phyloP scores from a whole-genome alignment of 2,797 vertebrate genomes.

The Bufotes viridis region DNA sequence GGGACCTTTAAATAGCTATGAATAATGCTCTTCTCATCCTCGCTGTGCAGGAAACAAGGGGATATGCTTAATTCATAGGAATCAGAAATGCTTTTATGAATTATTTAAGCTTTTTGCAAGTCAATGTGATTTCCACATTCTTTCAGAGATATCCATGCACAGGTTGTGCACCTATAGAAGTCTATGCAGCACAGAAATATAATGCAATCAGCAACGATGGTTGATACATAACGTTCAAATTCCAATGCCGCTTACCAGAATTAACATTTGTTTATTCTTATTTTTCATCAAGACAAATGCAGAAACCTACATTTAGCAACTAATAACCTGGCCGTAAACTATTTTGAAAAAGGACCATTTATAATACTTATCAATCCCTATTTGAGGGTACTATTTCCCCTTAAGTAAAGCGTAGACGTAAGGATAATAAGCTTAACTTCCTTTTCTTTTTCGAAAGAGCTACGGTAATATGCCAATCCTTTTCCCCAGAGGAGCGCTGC shows the following conservation, averaged over 20 bases:
- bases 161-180: neutral
- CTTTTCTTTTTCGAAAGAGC: no score
- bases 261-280: no score
- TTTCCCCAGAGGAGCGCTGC: no score
- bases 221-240: neutral
- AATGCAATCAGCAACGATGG: slow-evolving; percentile 33
- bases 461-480: no score
- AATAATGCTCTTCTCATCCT: slow-evolving; percentile 28
- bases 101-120: slow-evolving; percentile 46
- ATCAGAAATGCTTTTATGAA: slow-evolving; percentile 46
- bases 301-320: no score
- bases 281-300: no score
- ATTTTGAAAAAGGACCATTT: no score
- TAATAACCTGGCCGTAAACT: no score
- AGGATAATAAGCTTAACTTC: no score
- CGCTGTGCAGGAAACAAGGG: slow-evolving; percentile 11
- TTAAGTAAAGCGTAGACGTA: no score
- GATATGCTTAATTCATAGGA: slow-evolving; percentile 47
- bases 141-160: slow-evolving; percentile 7
- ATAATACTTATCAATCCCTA: no score
- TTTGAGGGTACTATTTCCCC: no score
- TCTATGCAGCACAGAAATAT: slow-evolving; percentile 21
- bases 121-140: slow-evolving; percentile 44
- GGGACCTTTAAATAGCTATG: slow-evolving; percentile 8
- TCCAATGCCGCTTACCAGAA: neutral